Base-by-base conservation (phyloP, 2,113 vertebrate species). In the Propithecus coquereli region DNA sequence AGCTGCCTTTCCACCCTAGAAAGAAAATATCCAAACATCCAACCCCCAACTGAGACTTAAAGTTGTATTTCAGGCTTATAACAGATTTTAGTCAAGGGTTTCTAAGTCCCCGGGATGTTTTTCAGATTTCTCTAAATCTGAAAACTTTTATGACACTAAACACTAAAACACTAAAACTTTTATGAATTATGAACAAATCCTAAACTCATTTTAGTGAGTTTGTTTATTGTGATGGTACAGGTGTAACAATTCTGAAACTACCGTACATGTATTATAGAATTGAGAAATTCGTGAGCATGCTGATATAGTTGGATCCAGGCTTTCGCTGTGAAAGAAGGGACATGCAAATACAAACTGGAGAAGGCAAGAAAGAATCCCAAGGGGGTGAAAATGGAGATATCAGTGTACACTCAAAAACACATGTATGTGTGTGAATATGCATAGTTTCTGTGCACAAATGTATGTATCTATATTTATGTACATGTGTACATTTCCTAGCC, bases 91-190 rank as follows among this genome's bases (percentile, higher is more conserved):
- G 74, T 81, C 45, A 80, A 86, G 43, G 11, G 40, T 81, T 84
- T 92, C 27, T 54, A 47, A 47, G n/a, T 81, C 54, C 8, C 4
- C 1, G 25, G 40, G n/a, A 34, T 66, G 40, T 52, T 83, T 80
- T 97, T 82, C 88, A 82, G n/a, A 77, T 74, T 66, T 68, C 50
- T 71, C n/a, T n/a, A n/a, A n/a, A n/a, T n/a, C n/a, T n/a, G n/a
- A n/a, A n/a, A n/a, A n/a, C n/a, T n/a, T n/a, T n/a, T n/a, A n/a
- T n/a, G n/a, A n/a, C n/a, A n/a, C n/a, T n/a, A n/a, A n/a, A n/a
- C 20, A n/a, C 37, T 43, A 70, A 80, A 9, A 8, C 22, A 91
- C 76, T 92, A 85, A 83, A 85, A 40, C 12, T 27, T 80, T 37
- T 13, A 63, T 83, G n/a, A 77, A 81, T 40, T 40, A n/a, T 45